Conservation (phyloP, 2,888 invertebrate species). For the Acanthoscelides obtectus region DNA sequence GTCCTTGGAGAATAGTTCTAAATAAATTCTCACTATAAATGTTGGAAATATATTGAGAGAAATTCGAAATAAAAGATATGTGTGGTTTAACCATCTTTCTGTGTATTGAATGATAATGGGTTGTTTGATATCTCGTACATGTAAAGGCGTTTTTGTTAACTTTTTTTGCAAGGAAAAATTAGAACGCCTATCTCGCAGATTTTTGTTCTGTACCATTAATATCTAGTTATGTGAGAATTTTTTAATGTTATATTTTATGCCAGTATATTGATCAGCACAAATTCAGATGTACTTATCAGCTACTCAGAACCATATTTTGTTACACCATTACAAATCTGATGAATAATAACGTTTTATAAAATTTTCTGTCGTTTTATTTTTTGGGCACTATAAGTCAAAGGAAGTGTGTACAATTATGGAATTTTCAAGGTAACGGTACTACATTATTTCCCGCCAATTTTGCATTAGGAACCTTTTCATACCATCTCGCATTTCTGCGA, state of each 20-base stretch:
- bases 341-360: slow-evolving; percentile 8
- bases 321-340: neutral
- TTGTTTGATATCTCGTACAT: neutral
- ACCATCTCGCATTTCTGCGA: no score
- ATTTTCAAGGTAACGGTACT: neutral
- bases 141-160: neutral
- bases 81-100: neutral
- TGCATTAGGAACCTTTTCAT: no score
- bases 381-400: no score
- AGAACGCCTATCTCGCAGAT: slow-evolving; percentile 8
- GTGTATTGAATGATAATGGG: neutral
- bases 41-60: neutral
- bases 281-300: slow-evolving; percentile 27
- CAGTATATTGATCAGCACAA: slow-evolving; percentile 28
- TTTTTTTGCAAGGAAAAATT: neutral
- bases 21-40: no score
- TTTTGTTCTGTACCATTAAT: slow-evolving; percentile 14
- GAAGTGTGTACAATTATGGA: no score
- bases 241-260: slow-evolving; percentile 17
- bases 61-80: neutral
- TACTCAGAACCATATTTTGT: slow-evolving; percentile 8
- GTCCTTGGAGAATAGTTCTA: no score
- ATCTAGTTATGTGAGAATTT: slow-evolving; percentile 7
- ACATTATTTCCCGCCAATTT: no score
- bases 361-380: slow-evolving; percentile 7